Conservation (phyloP, 2,113 vertebrate genomes). For the Pachycephala philippinensis region DNA sequence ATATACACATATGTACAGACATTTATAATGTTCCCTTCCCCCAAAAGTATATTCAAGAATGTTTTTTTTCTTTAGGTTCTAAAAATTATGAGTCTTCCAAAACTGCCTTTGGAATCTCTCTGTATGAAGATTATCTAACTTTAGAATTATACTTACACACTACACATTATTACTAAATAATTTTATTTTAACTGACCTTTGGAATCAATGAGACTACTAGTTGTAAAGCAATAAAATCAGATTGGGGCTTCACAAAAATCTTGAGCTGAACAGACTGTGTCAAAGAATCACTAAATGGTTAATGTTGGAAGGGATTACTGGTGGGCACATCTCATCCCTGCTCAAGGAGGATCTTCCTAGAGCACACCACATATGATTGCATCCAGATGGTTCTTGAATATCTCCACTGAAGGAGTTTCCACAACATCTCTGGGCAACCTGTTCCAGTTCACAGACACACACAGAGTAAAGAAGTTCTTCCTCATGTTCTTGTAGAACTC, state of each 20-base stretch:
- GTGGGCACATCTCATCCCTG: neutral
- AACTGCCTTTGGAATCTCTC: neutral
- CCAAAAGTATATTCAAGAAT: neutral
- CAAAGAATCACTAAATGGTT: neutral
- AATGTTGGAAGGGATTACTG: neutral
- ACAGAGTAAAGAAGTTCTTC: neutral
- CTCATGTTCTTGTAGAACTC: neutral
- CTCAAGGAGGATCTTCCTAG: neutral
- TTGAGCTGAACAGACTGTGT: neutral
- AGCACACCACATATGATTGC: fast-evolving
- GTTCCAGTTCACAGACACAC: neutral
- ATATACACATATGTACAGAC: neutral
- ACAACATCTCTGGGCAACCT: neutral
- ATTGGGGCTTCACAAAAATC: neutral
- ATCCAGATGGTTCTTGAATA: too few relatives aligned
- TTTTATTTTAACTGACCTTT: neutral
- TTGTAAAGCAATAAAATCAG: neutral
- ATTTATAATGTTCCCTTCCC: neutral
- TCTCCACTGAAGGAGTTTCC: too few relatives aligned
- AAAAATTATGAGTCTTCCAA: neutral
- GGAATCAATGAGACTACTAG: neutral
- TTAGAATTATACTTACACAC: neutral
- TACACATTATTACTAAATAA: neutral
- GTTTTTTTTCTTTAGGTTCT: fast-evolving
- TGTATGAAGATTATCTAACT: neutral